Evolutionary conservation across 2,113 vertebrate species (phyloP), one percentile per base, ranked within the genome.

Genomic region (Talpa occidentalis): DNA sequence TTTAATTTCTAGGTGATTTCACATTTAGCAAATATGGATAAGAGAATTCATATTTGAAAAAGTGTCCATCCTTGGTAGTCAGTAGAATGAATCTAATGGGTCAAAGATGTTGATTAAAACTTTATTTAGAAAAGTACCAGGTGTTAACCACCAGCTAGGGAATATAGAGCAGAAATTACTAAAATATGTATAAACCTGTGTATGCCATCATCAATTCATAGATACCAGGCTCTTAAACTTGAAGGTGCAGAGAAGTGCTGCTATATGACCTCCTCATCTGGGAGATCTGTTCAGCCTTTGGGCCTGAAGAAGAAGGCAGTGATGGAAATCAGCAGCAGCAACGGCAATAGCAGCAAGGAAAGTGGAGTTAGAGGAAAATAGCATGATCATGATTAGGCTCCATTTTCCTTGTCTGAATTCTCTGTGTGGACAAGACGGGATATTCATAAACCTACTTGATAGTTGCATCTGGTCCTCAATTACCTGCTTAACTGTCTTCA

Each of bases 371-470:
- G n/a, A n/a, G 10, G 28, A 22, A 62, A 32, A 28, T 1, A 82
- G 5, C n/a, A 8, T 32, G 7, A 14, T 22, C 12, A 37, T 0
- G 78, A 9, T 0, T 8, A 19, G 4, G 5, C n/a, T 47, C 5
- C 21, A 32, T 64, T 77, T 30, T 7, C 6, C 81, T 32, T 26
- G 10, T 88, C 32, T 84, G 56, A 32, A 64, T 21, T 73, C 85
- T 30, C 10, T 32, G 2, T 35, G 16, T 49, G 32, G 10, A 28
- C 40, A 40, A 40, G 19, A 28, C 40, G 35, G n/a, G 24, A 54
- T 24, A 74, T 80, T 44, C 42, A 26, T 21, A 73, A 74, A 19
- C 3, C 6, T 30, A 9, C 6, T 30, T 72, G 19, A 47, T 15
- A 14, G 19, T 8, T 73, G 5, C 2, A 15, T 19, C 21, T 10